Base-by-base conservation (phyloP, 2,113 vertebrate genomes). In the Pardalotus punctatus region DNA sequence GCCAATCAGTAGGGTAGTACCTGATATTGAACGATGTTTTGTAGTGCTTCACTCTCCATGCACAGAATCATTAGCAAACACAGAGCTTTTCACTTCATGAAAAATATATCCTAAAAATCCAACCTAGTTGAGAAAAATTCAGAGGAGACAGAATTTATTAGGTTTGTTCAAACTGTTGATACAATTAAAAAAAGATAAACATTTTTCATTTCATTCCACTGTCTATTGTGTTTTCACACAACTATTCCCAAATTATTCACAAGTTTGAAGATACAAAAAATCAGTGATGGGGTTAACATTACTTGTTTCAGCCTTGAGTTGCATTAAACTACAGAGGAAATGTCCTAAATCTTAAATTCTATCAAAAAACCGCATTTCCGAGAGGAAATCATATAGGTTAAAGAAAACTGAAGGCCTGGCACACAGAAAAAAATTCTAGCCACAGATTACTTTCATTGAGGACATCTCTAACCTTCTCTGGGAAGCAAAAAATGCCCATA, bases 401-500 rank as follows among this genome's bases (percentile, higher is more conserved):
- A 90, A 71, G 10, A 77, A 88, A 72, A 21, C 9, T 53, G 25
- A 85, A 77, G 15, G 16, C 11, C 19, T 58, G 14, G 11, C 12
- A 57, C 29, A 14, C 9, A 77, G 4, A 4, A 48, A n/a, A 88
- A 54, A 3, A 5, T 1, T 2, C 3, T 4, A 2, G 9, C 5
- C 24, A 14, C 9, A 31, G 9, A 60, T 47, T 93, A 7, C 10
- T 81, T 43, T 38, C 12, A 8, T 19, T 47, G 14, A 22, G 27
- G 1, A 3, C 42, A 3, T 11, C 4, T 65, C 27, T 64, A 61
- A 53, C 8, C 12, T 43, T 64, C 1, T 2, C 23, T 35, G 10
- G 15, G n/a, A 53, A 67, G 20, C 5, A 67, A 31, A 6, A n/a
- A 64, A 56, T 40, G 28, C 6, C 7, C 5, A 22, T 16, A 64